phyloP scores from a whole-genome alignment of 2,888 invertebrate genomes.

The Phanerotoma sp. region DNA sequence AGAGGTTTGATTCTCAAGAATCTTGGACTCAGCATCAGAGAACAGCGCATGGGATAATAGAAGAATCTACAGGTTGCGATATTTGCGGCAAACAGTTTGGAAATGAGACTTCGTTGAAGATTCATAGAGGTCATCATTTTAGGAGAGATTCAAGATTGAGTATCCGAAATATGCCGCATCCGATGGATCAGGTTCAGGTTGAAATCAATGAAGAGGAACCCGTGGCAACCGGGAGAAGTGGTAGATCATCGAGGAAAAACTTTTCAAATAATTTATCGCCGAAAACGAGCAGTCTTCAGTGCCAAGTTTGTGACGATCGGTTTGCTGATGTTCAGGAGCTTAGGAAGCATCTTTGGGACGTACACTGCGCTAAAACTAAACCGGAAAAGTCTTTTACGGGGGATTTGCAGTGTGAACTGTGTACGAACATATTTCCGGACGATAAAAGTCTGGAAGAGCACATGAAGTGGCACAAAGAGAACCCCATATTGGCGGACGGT shows the following conservation, averaged over 20 bases:
- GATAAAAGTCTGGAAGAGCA: constrained; percentile 57
- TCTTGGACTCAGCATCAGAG: constrained; percentile 45
- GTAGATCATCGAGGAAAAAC: constrained; percentile 37
- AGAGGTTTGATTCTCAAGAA: constrained; percentile 39
- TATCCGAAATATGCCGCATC: constrained; percentile 24
- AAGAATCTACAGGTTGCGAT: constrained; percentile 62
- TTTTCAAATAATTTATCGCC: constrained; percentile 41
- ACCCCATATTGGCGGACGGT: constrained; percentile 44
- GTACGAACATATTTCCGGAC: constrained; percentile 59
- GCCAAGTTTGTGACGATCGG: constrained; percentile 64
- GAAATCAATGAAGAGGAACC: constrained; percentile 17
- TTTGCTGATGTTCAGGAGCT: constrained; percentile 62
- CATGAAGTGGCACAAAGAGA: constrained; percentile 58
- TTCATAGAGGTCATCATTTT: constrained; percentile 65
- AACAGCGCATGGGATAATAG: constrained; percentile 40
- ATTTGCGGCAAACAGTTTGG: constrained; percentile 67
- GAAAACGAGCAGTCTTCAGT: constrained; percentile 55
- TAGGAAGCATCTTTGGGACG: constrained; percentile 64
- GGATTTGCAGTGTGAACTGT: constrained; percentile 56
- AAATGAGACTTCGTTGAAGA: constrained; percentile 66
- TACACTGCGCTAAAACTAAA: constrained; percentile 60
- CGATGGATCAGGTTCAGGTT: constrained; percentile 20
- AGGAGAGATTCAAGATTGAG: constrained; percentile 57
- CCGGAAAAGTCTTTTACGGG: constrained; percentile 44
- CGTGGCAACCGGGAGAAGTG: too few species aligned